Evolutionary conservation across 2,113 vertebrate species (phyloP).

Genomic region (Galemys pyrenaicus): DNA sequence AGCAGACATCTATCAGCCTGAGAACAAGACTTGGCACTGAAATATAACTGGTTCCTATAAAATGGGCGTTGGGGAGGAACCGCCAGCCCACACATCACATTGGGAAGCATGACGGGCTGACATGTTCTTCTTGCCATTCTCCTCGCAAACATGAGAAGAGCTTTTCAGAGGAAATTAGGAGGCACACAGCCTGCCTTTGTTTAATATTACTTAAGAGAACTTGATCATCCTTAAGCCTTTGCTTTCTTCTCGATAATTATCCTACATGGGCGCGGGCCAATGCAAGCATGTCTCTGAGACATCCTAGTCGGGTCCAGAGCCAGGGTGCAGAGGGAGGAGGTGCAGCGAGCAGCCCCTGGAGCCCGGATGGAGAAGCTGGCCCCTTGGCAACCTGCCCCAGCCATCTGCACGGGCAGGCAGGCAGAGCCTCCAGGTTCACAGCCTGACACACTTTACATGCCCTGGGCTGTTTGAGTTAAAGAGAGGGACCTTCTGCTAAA

Average conservation of each 20-base stretch:
- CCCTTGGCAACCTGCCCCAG: conserved; percentile 32
- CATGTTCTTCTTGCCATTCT: not conserved
- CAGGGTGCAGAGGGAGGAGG: not conserved
- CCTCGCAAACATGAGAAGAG: not conserved
- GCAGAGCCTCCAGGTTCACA: not conserved
- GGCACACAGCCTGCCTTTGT: not conserved
- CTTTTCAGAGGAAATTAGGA: not conserved
- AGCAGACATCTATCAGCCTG: not conserved
- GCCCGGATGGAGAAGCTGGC: not conserved
- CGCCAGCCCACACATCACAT: not conserved
- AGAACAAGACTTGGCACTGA: not conserved
- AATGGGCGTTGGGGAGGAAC: not conserved
- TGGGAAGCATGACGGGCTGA: not conserved
- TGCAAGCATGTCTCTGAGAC: conserved; percentile 21
- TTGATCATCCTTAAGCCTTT: not conserved
- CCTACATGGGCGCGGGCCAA: conserved; percentile 27
- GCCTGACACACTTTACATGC: not conserved
- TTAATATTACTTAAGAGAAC: not conserved
- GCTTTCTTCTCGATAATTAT: conserved; percentile 23
- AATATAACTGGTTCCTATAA: not conserved
- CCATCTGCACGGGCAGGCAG: not conserved
- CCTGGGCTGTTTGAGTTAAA: not conserved
- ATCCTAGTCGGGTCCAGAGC: not conserved
- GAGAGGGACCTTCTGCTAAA: not conserved
- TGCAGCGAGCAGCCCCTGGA: not conserved